These are phyloP conservation scores for Brachypalpus laphriformis DNA, from an alignment of 2,888 invertebrate genomes.

Conservation along the genomic window DNA sequence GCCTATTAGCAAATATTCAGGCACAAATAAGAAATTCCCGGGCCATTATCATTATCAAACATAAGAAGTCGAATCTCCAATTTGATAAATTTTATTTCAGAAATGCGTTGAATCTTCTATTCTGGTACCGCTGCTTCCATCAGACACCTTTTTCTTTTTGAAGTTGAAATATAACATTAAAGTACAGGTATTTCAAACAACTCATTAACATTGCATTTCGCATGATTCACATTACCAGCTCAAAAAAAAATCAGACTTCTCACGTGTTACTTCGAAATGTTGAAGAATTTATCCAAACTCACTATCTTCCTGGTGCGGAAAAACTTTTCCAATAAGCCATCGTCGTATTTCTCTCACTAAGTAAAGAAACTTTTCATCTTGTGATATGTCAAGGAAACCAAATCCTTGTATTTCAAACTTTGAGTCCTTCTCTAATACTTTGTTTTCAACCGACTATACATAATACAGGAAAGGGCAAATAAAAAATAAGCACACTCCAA, in stretches of 20 bases:
- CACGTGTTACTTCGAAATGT: background rate
- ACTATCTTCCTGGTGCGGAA: background rate
- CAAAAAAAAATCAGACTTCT: background rate
- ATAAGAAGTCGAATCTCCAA: too few relatives aligned
- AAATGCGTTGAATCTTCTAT: too few relatives aligned
- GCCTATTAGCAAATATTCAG: too few relatives aligned
- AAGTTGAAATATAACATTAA: too few relatives aligned
- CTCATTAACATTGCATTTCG: background rate
- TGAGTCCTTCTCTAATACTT: constrained; percentile 10
- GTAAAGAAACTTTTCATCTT: constrained; percentile 38
- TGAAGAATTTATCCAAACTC: background rate
- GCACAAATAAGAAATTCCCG: too few relatives aligned
- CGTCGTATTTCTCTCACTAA: constrained; percentile 50
- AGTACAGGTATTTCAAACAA: too few relatives aligned
- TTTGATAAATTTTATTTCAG: too few relatives aligned
- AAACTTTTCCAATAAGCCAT: constrained; percentile 64
- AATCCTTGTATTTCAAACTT: constrained; percentile 47
- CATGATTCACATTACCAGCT: background rate
- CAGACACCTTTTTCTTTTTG: too few relatives aligned
- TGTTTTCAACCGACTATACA: constrained; percentile 8
- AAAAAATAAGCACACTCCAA: constrained; percentile 6
- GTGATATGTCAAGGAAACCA: constrained; percentile 27
- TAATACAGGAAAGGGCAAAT: background rate
- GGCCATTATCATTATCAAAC: too few relatives aligned
- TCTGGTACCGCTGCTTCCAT: too few relatives aligned